These are phyloP conservation scores for Scaptomyza montana DNA, from an alignment of 1,140 invertebrate genomes.

Conservation along the genomic window DNA sequence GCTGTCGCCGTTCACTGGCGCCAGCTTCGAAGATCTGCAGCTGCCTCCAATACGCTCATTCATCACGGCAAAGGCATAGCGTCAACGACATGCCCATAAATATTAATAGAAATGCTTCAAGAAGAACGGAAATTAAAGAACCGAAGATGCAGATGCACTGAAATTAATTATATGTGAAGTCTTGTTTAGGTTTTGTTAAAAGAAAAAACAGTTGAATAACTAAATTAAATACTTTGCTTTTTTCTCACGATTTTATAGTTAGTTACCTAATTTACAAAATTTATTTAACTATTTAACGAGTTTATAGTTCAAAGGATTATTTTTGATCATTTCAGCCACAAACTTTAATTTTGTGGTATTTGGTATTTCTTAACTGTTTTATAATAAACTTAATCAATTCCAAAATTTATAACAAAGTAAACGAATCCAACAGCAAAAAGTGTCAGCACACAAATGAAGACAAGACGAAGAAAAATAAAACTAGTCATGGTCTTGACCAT, in stretches of 20 bases:
- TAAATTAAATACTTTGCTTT: no score
- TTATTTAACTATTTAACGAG: no score
- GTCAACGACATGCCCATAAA: constrained; percentile 47
- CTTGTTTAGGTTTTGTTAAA: not conserved
- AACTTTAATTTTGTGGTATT: no score
- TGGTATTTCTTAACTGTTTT: no score
- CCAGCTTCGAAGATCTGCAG: constrained; percentile 48
- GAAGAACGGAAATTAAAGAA: not conserved
- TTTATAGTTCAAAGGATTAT: no score
- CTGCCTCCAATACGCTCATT: constrained; percentile 48
- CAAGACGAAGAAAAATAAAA: constrained; percentile 27
- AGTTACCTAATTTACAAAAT: no score
- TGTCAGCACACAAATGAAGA: not conserved
- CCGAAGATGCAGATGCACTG: constrained; percentile 24
- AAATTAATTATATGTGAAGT: not conserved
- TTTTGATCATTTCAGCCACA: no score
- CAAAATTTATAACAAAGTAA: not conserved
- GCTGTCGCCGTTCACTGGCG: constrained; percentile 57
- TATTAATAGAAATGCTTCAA: constrained; percentile 46
- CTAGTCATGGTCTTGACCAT: constrained; percentile 56
- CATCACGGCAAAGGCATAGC: constrained; percentile 38
- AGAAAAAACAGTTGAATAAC: no score
- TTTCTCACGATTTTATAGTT: no score
- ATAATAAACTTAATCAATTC: not conserved
- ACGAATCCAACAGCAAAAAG: not conserved